These are phyloP conservation scores for Eunapius fragilis DNA, from an alignment of 37 sponge, comb jelly and placozoan genomes.

Conservation along the genomic window DNA sequence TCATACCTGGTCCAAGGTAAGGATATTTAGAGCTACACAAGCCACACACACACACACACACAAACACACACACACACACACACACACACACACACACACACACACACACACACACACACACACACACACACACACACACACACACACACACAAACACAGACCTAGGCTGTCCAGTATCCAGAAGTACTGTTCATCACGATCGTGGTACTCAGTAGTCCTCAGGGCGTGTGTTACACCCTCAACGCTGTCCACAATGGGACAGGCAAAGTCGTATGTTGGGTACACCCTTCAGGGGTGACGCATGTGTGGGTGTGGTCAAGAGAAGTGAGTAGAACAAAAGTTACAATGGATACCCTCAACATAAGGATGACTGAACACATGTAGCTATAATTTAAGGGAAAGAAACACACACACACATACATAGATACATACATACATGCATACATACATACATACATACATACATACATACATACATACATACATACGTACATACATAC, in stretches of 20 bases:
- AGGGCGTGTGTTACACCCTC: constrained; percentile 99
- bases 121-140: too few relatives aligned
- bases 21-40: too few relatives aligned
- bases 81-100: too few relatives aligned
- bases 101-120: neutral
- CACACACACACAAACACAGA: neutral
- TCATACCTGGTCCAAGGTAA: neutral
- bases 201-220: constrained; percentile 98
- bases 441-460: too few relatives aligned
- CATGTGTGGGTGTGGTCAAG: neutral
- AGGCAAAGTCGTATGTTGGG: constrained; percentile 99
- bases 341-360: too few relatives aligned
- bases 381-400: too few relatives aligned
- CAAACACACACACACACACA: neutral
- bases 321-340: neutral
- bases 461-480: too few relatives aligned
- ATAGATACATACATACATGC: too few relatives aligned
- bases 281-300: constrained; percentile 73
- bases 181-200: constrained; percentile 82
- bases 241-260: constrained; percentile 96
- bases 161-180: constrained; percentile 77
- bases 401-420: too few relatives aligned
- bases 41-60: neutral
- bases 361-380: too few relatives aligned
- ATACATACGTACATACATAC: too few relatives aligned